phyloP scores from a whole-genome alignment of 2,113 vertebrate species.

The western clawed frog (Xenopus tropicalis) region UCB_Xtro_10.0 CM004447.2:64257001-64257500 shows the following conservation, averaged over 20 bases:
- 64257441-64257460: conserved; percentile 4
- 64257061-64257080: too few species aligned
- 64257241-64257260: conserved; percentile 20
- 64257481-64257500: not conserved
- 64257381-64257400: conserved; percentile 35
- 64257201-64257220: conserved; percentile 26
- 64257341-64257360: conserved; percentile 33
- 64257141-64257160: not conserved
- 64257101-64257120: too few species aligned
- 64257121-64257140: too few species aligned
- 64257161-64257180: not conserved
- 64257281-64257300: conserved; percentile 21
- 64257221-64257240: conserved; percentile 30
- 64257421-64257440: conserved; percentile 25
- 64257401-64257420: conserved; percentile 35
- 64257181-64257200: not conserved
- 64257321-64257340: conserved; percentile 40
- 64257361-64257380: conserved; percentile 38
- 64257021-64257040: too few species aligned
- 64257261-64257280: conserved; percentile 27
- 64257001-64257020: too few species aligned
- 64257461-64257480: conserved; percentile 6
- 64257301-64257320: conserved; percentile 20
- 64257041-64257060: too few species aligned
- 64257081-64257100: too few species aligned